Evolutionary conservation across 2,888 invertebrate species (phyloP).

Genomic region (Mechanitis mazaeus): DNA sequence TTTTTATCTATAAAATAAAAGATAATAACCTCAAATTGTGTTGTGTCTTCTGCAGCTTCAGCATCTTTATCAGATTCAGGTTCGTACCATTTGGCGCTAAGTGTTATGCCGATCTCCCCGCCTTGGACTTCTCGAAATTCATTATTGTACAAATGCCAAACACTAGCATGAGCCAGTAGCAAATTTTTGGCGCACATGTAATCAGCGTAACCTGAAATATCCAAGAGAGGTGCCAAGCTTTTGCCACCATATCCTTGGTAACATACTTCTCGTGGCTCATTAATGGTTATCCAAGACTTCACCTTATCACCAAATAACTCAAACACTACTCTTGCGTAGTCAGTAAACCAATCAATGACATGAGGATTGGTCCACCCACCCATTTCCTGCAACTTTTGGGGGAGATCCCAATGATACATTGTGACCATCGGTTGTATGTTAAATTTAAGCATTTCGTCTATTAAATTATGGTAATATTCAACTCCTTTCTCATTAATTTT

Average conservation of each 20-base stretch:
- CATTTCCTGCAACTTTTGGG: constrained; percentile 66
- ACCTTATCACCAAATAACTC: constrained; percentile 64
- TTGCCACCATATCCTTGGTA: constrained; percentile 57
- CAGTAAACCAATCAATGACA: constrained; percentile 61
- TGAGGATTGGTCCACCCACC: constrained; percentile 71
- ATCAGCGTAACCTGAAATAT: constrained; percentile 53
- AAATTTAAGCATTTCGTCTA: constrained; percentile 73
- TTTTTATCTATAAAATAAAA: background rate
- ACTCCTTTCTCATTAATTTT: constrained; percentile 71
- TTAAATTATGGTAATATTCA: constrained; percentile 57
- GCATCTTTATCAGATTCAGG: constrained; percentile 58
- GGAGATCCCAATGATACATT: constrained; percentile 73
- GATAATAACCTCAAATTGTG: constrained; percentile 60
- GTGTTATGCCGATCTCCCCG: constrained; percentile 29
- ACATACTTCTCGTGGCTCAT: constrained; percentile 66
- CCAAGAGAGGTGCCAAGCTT: constrained; percentile 42
- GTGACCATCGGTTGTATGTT: constrained; percentile 78
- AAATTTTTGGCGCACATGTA: constrained; percentile 52
- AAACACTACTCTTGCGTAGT: constrained; percentile 61
- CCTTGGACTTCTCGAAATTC: constrained; percentile 31
- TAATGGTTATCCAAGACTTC: constrained; percentile 74
- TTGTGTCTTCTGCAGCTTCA: constrained; percentile 65
- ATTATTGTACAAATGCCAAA: constrained; percentile 33
- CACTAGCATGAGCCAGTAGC: constrained; percentile 33
- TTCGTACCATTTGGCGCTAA: constrained; percentile 48